These are phyloP conservation scores for Pelecanoides urinatrix DNA, from an alignment of 2,113 vertebrate genomes.

Conservation along the genomic window DNA sequence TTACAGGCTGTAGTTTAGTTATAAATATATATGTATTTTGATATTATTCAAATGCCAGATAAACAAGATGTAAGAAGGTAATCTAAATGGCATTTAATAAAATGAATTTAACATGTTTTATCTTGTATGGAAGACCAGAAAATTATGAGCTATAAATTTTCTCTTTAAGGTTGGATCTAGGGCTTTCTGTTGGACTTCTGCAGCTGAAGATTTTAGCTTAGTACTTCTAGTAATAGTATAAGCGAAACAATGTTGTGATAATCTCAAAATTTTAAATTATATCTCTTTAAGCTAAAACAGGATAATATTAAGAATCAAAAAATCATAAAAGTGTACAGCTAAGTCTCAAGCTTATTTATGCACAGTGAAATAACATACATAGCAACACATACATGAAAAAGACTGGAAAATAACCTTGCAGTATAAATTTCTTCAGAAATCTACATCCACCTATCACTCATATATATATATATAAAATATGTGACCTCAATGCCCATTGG, in stretches of 20 bases:
- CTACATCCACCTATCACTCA: no score
- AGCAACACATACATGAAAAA: background rate
- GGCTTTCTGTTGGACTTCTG: background rate
- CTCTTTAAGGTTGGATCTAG: background rate
- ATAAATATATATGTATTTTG: background rate
- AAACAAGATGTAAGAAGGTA: background rate
- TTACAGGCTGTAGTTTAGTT: background rate
- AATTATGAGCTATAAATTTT: background rate
- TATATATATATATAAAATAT: background rate
- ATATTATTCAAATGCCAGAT: background rate
- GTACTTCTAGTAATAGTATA: background rate
- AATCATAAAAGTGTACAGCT: background rate
- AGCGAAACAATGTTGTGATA: background rate
- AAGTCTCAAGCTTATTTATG: background rate
- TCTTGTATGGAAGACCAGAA: background rate
- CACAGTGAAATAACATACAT: background rate
- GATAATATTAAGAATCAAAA: background rate
- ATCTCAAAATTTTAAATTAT: background rate
- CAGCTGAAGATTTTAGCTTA: background rate
- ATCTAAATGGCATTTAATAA: background rate
- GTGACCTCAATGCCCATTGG: background rate
- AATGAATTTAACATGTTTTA: background rate
- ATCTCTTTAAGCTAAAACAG: background rate
- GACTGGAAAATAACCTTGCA: background rate
- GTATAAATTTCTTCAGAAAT: background rate